Conservation (phyloP, 37 sponge, comb jelly and placozoan species). For the Hexactinellida sp. region DNA sequence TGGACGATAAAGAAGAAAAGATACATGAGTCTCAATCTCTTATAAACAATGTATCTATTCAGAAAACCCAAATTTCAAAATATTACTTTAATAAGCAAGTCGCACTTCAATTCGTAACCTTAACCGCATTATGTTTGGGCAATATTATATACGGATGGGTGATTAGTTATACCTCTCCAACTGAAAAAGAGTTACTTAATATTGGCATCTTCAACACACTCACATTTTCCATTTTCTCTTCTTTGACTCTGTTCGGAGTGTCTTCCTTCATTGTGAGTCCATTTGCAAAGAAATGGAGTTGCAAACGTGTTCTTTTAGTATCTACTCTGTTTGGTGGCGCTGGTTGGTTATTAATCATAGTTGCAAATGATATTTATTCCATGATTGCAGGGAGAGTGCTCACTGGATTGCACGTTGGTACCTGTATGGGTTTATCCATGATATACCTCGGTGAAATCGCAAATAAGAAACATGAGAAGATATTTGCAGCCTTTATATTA, state of each 20-base stretch:
- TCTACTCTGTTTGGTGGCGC: background rate
- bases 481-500: background rate
- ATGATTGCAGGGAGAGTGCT: background rate
- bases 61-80: too few species aligned
- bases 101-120: background rate
- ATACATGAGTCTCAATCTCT: too few species aligned
- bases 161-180: background rate
- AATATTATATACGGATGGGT: background rate
- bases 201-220: background rate
- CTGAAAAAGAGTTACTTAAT: background rate
- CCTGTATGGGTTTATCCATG: background rate
- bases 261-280: background rate
- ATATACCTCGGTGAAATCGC: background rate
- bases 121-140: background rate
- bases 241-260: background rate
- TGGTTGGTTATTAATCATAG: background rate
- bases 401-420: background rate
- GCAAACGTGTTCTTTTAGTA: background rate
- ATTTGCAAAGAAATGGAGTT: background rate
- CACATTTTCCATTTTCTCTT: background rate
- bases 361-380: background rate
- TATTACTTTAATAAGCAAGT: too few species aligned
- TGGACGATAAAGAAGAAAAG: too few species aligned
- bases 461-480: background rate
- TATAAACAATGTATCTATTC: too few species aligned